These are phyloP conservation scores for Allygus modestus DNA, from an alignment of 2,888 invertebrate species.

Conservation along the genomic window DNA sequence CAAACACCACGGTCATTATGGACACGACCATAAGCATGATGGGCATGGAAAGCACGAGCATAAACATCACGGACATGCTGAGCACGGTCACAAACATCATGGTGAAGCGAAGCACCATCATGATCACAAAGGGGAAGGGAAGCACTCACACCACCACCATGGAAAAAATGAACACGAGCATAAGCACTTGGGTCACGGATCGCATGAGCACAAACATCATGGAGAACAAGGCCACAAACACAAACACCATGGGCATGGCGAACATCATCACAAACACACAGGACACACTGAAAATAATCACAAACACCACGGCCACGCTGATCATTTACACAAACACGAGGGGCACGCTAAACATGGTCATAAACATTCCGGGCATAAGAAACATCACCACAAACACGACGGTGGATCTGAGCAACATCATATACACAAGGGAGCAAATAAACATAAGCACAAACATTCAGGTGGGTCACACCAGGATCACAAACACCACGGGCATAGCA, in stretches of 20 bases:
- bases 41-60: conserved; percentile 66
- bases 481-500: conserved; percentile 69
- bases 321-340: conserved; percentile 67
- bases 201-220: conserved; percentile 67
- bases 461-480: conserved; percentile 67
- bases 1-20: conserved; percentile 46
- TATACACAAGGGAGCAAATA: conserved; percentile 65
- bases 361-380: conserved; percentile 69
- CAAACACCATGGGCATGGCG: conserved; percentile 65
- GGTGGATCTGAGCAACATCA: conserved; percentile 67
- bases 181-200: conserved; percentile 65
- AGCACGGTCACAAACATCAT: conserved; percentile 67
- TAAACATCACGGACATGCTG: conserved; percentile 65
- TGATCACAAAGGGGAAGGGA: conserved; percentile 63
- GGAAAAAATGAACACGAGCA: conserved; percentile 67
- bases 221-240: conserved; percentile 67
- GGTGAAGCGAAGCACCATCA: conserved; percentile 63
- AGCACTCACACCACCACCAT: conserved; percentile 64
- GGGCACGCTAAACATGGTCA: conserved; percentile 68
- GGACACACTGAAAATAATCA: conserved; percentile 67
- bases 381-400: conserved; percentile 67
- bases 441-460: conserved; percentile 70
- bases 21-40: conserved; percentile 56
- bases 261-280: conserved; percentile 67
- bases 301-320: conserved; percentile 65